A percentile compares a stretch with the other conserved stretches of the same genome.
Conservation (phyloP, 2,888 invertebrate genomes). For the Hetaerina titia region DNA sequence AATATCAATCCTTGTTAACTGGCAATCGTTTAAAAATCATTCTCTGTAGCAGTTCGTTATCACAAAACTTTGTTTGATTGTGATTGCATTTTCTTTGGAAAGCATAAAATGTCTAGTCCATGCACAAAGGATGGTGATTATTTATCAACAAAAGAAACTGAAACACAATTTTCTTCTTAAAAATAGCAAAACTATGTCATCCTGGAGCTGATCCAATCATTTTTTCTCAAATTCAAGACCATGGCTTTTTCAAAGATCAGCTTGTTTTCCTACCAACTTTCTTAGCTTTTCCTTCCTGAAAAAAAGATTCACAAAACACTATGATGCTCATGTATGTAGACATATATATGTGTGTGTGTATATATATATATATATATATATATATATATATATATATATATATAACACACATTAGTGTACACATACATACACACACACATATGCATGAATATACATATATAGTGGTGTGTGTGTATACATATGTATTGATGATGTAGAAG, state of each 20-base stretch:
- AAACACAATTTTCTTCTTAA: conserved; percentile 58
- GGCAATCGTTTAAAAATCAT: conserved; percentile 28
- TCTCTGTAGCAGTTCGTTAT: conserved; percentile 19
- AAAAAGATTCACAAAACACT: conserved; percentile 56
- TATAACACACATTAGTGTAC: too few species aligned
- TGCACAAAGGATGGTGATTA: neutral
- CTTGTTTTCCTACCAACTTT: conserved; percentile 62
- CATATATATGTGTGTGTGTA: too few species aligned
- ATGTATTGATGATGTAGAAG: too few species aligned
- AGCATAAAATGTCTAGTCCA: conserved; percentile 24
- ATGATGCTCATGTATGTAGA: conserved; percentile 1
- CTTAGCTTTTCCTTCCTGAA: conserved; percentile 63
- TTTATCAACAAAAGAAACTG: neutral
- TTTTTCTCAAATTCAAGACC: conserved; percentile 49
- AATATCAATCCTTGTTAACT: neutral
- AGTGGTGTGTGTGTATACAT: too few species aligned
- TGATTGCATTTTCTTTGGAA: conserved; percentile 23
- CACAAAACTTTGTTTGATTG: conserved; percentile 51
- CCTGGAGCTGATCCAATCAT: conserved; percentile 55
- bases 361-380: too few species aligned
- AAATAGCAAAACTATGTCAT: conserved; percentile 37
- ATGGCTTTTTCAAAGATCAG: conserved; percentile 37
- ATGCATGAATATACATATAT: too few species aligned
- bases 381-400: too few species aligned
- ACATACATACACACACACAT: too few species aligned